Conservation (phyloP, 2,113 vertebrate genomes). For the Cottus gobio region DNA sequence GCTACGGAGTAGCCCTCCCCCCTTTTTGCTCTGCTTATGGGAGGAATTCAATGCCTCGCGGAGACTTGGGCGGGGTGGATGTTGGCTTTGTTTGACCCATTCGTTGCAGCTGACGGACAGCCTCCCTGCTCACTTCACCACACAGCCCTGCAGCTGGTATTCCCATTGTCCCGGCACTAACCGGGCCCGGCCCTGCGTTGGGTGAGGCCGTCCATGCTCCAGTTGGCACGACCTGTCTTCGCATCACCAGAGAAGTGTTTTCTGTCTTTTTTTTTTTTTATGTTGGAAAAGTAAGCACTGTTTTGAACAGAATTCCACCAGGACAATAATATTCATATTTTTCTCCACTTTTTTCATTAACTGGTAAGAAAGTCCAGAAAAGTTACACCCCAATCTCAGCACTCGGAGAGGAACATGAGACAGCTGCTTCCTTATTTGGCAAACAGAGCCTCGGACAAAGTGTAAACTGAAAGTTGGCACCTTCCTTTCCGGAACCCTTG, state of each 20-base stretch:
- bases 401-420: slow-evolving; percentile 60
- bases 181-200: not conserved
- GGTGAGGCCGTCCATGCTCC: not conserved
- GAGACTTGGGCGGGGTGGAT: slow-evolving; percentile 14
- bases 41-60: slow-evolving; percentile 3
- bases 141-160: slow-evolving; percentile 40
- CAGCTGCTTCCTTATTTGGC: slow-evolving; percentile 83
- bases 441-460: slow-evolving; percentile 57
- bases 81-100: slow-evolving; percentile 50
- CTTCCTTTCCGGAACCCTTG: slow-evolving; percentile 59
- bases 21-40: slow-evolving; percentile 16
- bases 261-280: slow-evolving; percentile 8
- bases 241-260: slow-evolving; percentile 32
- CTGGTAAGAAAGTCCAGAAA: slow-evolving; percentile 29
- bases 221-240: slow-evolving; percentile 30
- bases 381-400: slow-evolving; percentile 33
- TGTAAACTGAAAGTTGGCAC: slow-evolving; percentile 76
- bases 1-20: slow-evolving; percentile 19
- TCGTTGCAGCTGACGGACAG: slow-evolving; percentile 16
- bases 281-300: slow-evolving; percentile 45
- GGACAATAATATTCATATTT: slow-evolving; percentile 43
- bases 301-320: slow-evolving; percentile 17
- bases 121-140: slow-evolving; percentile 1
- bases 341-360: slow-evolving; percentile 14
- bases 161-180: slow-evolving; percentile 15